Conservation (phyloP, 2,888 invertebrate genomes). For the Athetis lepigone region DNA sequence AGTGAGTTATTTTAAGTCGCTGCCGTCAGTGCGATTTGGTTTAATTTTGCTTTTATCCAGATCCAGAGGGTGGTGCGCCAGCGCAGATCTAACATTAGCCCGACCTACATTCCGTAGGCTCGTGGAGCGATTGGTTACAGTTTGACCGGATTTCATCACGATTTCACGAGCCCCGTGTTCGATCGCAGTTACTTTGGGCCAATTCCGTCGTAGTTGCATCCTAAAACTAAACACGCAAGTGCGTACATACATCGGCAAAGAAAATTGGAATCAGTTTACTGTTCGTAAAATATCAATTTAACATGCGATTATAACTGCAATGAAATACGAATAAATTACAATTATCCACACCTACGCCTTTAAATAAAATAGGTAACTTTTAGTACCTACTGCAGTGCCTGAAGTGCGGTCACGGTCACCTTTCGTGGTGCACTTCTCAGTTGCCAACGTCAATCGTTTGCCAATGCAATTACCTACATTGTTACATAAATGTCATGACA, state of each 20-base stretch:
- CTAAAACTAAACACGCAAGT: constrained; percentile 14
- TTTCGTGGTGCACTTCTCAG: constrained; percentile 54
- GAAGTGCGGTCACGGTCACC: constrained; percentile 65
- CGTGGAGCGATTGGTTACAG: constrained; percentile 77
- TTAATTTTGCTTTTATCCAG: constrained; percentile 76
- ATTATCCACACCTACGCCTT: constrained; percentile 16
- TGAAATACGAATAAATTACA: constrained; percentile 19
- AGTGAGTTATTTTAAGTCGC: constrained; percentile 67
- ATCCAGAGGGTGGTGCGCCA: constrained; percentile 77
- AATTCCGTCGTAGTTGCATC: constrained; percentile 27
- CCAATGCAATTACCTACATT: constrained; percentile 55
- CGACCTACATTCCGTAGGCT: constrained; percentile 85
- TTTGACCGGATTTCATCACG: constrained; percentile 84
- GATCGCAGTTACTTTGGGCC: constrained; percentile 56
- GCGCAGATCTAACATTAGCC: constrained; percentile 85
- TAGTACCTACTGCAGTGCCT: constrained; percentile 33
- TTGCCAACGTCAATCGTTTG: constrained; percentile 53
- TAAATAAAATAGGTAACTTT: constrained; percentile 27
- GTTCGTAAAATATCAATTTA: constrained; percentile 3
- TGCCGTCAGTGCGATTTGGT: constrained; percentile 60
- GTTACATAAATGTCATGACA: constrained; percentile 53
- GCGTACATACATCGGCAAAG: constrained; percentile 1
- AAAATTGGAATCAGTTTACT: constrained; percentile 13
- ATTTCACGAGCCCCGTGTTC: constrained; percentile 69
- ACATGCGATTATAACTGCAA: constrained; percentile 1